Percentiles rank a stretch among this genome's conserved stretches.
Evolutionary conservation across 2,888 invertebrate species (phyloP).

Genomic region (Girardia tigrina): DNA sequence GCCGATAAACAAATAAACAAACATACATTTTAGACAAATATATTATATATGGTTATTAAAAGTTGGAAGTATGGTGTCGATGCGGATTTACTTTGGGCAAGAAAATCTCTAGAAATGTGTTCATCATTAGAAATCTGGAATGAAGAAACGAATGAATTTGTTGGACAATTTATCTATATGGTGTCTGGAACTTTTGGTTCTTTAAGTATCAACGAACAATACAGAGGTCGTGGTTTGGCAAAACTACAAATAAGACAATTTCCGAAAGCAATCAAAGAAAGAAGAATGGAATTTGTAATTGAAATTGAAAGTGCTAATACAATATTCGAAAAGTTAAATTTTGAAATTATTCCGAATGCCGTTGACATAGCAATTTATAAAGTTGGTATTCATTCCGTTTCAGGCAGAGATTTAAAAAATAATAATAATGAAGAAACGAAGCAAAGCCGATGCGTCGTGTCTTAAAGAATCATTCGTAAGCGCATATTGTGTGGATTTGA

Average conservation of each 20-base stretch:
- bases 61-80: background rate
- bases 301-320: background rate
- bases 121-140: background rate
- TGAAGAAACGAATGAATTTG: background rate
- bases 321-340: background rate
- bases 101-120: background rate
- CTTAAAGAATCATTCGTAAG: no score
- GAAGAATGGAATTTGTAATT: background rate
- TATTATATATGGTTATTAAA: no score
- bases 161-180: background rate
- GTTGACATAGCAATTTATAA: background rate
- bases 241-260: background rate
- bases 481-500: no score
- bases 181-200: background rate
- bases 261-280: background rate
- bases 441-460: no score
- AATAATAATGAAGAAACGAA: no score
- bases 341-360: background rate
- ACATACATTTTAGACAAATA: no score
- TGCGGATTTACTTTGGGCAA: background rate
- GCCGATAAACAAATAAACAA: no score
- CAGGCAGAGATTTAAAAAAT: no score
- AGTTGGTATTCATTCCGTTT: no score
- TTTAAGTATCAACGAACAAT: background rate
- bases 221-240: background rate